Percentiles rank a stretch among this genome's conserved stretches.
These are phyloP conservation scores for Ophiodon elongatus DNA, from an alignment of 2,113 vertebrate genomes.

Conservation along the genomic window DNA sequence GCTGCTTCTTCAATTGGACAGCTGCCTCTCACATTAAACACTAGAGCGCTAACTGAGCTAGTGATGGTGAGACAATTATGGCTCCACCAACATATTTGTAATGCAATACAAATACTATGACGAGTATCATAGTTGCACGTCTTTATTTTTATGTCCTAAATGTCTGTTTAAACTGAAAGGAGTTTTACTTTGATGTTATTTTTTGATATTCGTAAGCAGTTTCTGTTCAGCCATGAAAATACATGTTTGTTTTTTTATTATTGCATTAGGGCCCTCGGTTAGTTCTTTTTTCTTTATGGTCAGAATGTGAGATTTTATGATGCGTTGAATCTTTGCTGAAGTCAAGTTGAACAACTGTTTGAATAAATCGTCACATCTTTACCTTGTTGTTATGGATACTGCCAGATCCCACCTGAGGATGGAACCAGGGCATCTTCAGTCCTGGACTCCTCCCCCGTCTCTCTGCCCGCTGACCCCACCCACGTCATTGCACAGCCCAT, in stretches of 20 bases:
- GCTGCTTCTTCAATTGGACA: too few relatives aligned
- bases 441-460: slow-evolving; percentile 21
- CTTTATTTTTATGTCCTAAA: background rate
- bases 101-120: background rate
- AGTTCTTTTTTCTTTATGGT: background rate
- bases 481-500: slow-evolving; percentile 60
- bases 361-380: background rate
- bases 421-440: slow-evolving; percentile 26
- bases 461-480: slow-evolving; percentile 54
- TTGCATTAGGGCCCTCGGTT: background rate
- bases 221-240: background rate
- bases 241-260: background rate
- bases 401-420: slow-evolving; percentile 55
- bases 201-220: background rate
- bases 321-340: background rate
- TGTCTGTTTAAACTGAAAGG: background rate
- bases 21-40: too few relatives aligned
- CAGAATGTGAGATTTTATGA: background rate
- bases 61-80: background rate
- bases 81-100: background rate
- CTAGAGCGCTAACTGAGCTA: background rate
- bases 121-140: background rate
- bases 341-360: background rate
- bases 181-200: background rate
- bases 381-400: background rate